phyloP scores from a whole-genome alignment of 2,888 invertebrate genomes.

The Amblyjoppa proteus region DNA sequence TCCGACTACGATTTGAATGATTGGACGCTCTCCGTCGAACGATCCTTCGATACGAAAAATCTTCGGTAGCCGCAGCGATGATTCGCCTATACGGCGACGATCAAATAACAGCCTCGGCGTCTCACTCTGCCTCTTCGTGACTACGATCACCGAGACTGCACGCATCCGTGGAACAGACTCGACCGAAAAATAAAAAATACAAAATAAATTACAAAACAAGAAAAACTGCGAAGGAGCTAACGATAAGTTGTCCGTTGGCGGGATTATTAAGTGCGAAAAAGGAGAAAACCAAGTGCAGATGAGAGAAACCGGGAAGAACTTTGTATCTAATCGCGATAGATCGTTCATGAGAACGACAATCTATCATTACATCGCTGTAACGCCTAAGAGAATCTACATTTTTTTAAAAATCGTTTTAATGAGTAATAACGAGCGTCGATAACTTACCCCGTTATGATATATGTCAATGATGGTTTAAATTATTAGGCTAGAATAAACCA shows the following conservation, averaged over 20 bases:
- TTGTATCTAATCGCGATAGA: constrained; percentile 55
- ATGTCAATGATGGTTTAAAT: constrained; percentile 14
- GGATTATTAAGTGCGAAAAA: constrained; percentile 53
- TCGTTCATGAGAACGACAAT: constrained; percentile 28
- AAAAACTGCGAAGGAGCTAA: constrained; percentile 12
- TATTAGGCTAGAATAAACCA: constrained; percentile 11
- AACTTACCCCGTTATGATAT: constrained; percentile 51
- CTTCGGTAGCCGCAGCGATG: constrained; percentile 26
- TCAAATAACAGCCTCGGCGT: constrained; percentile 80
- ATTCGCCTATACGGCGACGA: constrained; percentile 73
- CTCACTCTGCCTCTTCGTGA: constrained; percentile 75
- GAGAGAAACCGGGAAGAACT: constrained; percentile 21
- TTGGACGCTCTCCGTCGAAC: constrained; percentile 72
- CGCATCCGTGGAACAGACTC: constrained; percentile 71
- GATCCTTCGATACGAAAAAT: constrained; percentile 63
- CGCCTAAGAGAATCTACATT: constrained; percentile 5
- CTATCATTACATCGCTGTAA: constrained; percentile 51
- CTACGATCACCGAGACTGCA: constrained; percentile 70
- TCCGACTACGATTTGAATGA: constrained; percentile 80
- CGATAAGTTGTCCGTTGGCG: constrained; percentile 59
- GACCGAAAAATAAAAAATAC: constrained; percentile 24
- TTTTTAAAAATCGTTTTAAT: constrained; percentile 36
- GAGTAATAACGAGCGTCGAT: constrained; percentile 36
- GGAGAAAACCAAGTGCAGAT: background rate
- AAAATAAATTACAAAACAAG: background rate